A percentile compares a stretch with the other conserved stretches of the same genome.
These are phyloP conservation scores for Parelbella ahira DNA, from an alignment of 2,888 invertebrate genomes.

Conservation along the genomic window DNA sequence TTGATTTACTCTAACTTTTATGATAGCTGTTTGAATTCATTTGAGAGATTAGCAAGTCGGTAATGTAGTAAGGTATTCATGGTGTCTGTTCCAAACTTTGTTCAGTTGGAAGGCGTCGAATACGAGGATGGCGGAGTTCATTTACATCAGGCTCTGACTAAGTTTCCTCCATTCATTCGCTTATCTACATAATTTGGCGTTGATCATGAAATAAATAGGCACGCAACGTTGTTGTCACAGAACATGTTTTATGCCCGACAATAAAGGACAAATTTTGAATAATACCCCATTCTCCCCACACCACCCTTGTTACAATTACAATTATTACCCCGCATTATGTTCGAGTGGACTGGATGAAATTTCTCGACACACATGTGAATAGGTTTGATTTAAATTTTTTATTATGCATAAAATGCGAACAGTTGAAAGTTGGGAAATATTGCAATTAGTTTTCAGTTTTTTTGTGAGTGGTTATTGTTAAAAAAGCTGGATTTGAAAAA, in stretches of 20 bases:
- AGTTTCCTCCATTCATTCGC: constrained; percentile 72
- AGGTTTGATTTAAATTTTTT: constrained; percentile 9
- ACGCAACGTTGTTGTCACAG: constrained; percentile 59
- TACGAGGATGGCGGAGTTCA: constrained; percentile 63
- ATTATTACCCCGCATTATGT: constrained; percentile 43
- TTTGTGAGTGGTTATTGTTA: too few relatives aligned
- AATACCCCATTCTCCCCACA: constrained; percentile 62
- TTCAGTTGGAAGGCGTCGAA: constrained; percentile 56
- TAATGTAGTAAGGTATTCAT: constrained; percentile 30
- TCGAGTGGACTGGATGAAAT: constrained; percentile 29
- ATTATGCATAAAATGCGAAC: too few relatives aligned
- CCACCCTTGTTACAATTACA: constrained; percentile 57
- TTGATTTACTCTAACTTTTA: constrained; percentile 21
- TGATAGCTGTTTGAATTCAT: constrained; percentile 24
- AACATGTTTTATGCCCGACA: constrained; percentile 70
- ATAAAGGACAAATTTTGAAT: constrained; percentile 72
- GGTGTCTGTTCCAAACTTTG: constrained; percentile 62
- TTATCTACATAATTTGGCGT: constrained; percentile 75
- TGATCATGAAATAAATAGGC: constrained; percentile 70
- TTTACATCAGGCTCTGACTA: constrained; percentile 68
- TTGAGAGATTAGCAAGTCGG: constrained; percentile 22
- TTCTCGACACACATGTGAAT: constrained; percentile 16
- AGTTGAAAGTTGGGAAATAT: too few relatives aligned
- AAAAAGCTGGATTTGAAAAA: too few relatives aligned
- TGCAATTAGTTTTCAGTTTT: too few relatives aligned